phyloP scores from a whole-genome alignment of 1,140 invertebrate genomes.

The Drosophila mauritiana region DNA sequence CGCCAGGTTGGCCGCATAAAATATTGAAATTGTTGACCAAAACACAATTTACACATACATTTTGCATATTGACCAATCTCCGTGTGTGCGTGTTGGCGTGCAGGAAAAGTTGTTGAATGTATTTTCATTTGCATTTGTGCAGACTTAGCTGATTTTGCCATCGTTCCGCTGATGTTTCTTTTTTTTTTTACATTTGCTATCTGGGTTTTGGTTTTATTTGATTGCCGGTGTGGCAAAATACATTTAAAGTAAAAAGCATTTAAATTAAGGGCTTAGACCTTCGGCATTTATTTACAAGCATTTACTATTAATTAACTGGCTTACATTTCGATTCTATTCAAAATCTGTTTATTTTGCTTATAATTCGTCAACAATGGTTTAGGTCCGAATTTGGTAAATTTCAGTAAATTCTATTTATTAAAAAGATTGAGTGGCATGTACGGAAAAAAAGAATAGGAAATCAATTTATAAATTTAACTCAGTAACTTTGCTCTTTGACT shows the following conservation, averaged over 20 bases:
- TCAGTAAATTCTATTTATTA: neutral
- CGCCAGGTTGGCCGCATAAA: conserved; percentile 45
- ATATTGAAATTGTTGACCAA: conserved; percentile 55
- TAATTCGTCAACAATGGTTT: conserved; percentile 8
- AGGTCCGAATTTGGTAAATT: neutral
- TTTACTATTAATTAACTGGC: conserved; percentile 32
- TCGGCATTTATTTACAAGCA: conserved; percentile 6
- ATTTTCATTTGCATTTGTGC: conserved; percentile 48
- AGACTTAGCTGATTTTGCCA: conserved; percentile 28
- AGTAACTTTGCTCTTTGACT: neutral
- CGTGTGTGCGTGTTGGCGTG: conserved; percentile 1
- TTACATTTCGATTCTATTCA: conserved; percentile 7
- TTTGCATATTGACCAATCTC: conserved; percentile 30
- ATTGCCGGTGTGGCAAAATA: conserved; percentile 9
- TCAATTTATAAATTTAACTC: neutral
- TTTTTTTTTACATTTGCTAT: conserved; percentile 10
- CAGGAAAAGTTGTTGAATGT: conserved; percentile 21
- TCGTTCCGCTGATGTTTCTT: conserved; percentile 5
- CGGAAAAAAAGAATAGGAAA: no score
- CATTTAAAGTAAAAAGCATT: conserved; percentile 26
- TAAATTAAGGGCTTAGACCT: conserved; percentile 25
- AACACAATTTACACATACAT: conserved; percentile 54
- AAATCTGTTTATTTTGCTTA: neutral
- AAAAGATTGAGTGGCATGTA: neutral
- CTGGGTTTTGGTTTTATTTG: conserved; percentile 28